Evolutionary conservation across 2,113 vertebrate genomes (phyloP), one percentile per base, ranked within the genome.

Genomic region (Austrofundulus limnaeus): DNA sequence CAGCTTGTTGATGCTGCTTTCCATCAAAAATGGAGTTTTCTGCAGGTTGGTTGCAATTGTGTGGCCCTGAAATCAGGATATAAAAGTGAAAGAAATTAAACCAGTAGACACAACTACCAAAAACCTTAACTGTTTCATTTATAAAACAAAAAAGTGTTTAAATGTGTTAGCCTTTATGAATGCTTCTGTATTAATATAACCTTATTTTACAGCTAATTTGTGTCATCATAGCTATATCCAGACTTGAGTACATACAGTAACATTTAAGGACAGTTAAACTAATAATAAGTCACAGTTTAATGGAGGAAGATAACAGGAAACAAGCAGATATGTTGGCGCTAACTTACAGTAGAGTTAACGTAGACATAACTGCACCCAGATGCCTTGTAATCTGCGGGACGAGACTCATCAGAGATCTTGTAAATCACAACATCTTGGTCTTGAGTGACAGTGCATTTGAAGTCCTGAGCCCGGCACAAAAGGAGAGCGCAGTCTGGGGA

Each of bases 311-410:
- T n/a, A n/a, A 38, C 37, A 38, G 10, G 37, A 38, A 13, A 38
- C 25, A 28, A 38, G 37, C 37, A 2, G 37, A 13, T 11, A 10
- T 38, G 37, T 2, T 10, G 8, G 7, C 15, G 10, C n/a, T 19
- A 5, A 47, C 51, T 65, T 55, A 65, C 62, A 0, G 20, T 38
- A 38, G 14, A 41, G 11, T 65, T 47, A 4, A 31, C n/a, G 51
- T 51, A 65, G 11, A 15, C 13, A 4, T 3, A 65, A 2, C 4
- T 14, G 8, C 62, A 65, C 1, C 0, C 0, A 19, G 38, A 31
- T 11, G 8, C 20, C 25, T 55, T 0, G 16, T 0, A 3, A 0
- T 0, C 4, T 0, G 17, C 4, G 3, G 11, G 4, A 24, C 14
- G 16, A 23, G 42, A 38, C 25, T 38, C 20, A 4, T 24, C 51